Conservation (phyloP, 2,113 vertebrate genomes). For the Pachycephala philippinensis region DNA sequence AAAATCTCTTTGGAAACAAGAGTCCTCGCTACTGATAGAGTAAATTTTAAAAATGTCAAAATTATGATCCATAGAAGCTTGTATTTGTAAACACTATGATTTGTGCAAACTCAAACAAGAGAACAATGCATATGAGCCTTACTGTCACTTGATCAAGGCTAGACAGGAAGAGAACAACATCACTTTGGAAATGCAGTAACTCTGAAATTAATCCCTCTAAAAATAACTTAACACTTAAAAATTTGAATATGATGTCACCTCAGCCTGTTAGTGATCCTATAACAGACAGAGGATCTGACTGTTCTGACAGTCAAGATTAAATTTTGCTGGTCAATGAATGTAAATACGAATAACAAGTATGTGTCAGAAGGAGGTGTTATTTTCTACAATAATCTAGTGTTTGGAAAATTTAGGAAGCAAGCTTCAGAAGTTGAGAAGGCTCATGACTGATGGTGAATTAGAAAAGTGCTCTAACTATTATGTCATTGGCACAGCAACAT, state of each 20-base stretch:
- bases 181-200: background rate
- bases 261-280: background rate
- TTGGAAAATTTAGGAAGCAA: background rate
- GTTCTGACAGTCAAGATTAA: background rate
- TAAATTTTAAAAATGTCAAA: background rate
- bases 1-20: background rate
- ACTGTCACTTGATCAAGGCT: background rate
- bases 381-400: background rate
- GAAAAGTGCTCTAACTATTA: background rate
- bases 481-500: background rate
- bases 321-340: background rate
- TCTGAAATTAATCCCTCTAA: background rate
- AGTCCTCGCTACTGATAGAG: fast-evolving
- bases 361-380: background rate
- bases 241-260: background rate
- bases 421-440: background rate
- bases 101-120: background rate
- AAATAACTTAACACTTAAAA: background rate
- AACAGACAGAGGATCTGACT: background rate
- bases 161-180: background rate
- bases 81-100: background rate
- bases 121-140: background rate
- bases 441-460: background rate
- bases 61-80: background rate
- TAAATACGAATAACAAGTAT: background rate